A percentile compares a stretch with the other conserved stretches of the same genome.
phyloP scores from a whole-genome alignment of 2,888 invertebrate genomes.

The Drosophila macrospina region DNA sequence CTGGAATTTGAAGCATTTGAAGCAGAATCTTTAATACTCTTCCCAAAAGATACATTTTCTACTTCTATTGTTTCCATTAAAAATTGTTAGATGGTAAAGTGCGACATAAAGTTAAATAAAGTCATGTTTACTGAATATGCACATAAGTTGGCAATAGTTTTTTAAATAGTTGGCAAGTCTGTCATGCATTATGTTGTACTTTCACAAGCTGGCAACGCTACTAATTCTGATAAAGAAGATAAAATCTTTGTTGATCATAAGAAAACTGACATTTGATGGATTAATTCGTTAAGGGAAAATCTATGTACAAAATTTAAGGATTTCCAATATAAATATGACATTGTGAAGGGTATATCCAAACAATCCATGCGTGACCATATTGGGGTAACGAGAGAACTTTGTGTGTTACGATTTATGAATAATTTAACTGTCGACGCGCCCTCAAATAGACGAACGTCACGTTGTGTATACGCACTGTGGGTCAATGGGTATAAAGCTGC shows the following conservation, averaged over 20 bases:
- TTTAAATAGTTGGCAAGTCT: too few species aligned
- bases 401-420: conserved; percentile 33
- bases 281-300: conserved; percentile 1
- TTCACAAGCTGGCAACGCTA: neutral
- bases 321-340: neutral
- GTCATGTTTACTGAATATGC: neutral
- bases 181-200: neutral
- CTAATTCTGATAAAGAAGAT: neutral
- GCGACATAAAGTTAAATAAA: neutral
- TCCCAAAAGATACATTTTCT: too few species aligned
- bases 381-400: conserved; percentile 8
- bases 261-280: neutral
- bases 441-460: neutral
- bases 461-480: conserved; percentile 28
- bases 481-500: conserved; percentile 36
- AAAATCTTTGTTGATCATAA: neutral
- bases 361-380: conserved; percentile 15
- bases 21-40: conserved; percentile 5
- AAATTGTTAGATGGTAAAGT: too few species aligned
- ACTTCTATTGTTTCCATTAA: too few species aligned
- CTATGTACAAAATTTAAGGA: neutral
- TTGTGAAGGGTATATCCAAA: conserved; percentile 2
- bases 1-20: neutral
- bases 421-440: conserved; percentile 39
- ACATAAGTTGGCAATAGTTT: too few species aligned